These are phyloP conservation scores for human (Homo sapiens) DNA, from an alignment of 2,113 vertebrate genomes.

Conservation along the genomic window DNA sequence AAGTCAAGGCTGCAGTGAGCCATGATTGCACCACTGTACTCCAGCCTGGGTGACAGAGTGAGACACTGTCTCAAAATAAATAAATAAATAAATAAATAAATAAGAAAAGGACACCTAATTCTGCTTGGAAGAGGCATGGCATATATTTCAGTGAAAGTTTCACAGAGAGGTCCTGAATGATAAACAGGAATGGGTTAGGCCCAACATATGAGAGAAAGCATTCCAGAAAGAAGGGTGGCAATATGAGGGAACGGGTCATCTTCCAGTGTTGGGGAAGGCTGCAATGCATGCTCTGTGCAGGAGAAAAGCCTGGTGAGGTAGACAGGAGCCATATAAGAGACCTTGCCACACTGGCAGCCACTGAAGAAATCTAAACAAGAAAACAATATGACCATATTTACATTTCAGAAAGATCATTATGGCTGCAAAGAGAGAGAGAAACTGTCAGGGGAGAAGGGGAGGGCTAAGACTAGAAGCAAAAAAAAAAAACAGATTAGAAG, in stretches of 20 bases:
- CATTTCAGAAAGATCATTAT: not conserved
- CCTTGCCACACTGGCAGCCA: not conserved
- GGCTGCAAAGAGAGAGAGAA: not conserved
- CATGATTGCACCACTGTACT: too few species aligned
- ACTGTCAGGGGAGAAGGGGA: not conserved
- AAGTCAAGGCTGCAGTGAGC: too few species aligned
- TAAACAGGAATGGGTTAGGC: not conserved
- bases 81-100: too few species aligned
- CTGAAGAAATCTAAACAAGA: constrained; percentile 9
- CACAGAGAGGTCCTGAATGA: not conserved
- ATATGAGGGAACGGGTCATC: not conserved
- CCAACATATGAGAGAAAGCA: not conserved
- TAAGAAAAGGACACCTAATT: not conserved
- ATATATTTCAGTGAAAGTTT: not conserved
- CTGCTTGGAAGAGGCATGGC: not conserved
- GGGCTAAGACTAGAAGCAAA: not conserved
- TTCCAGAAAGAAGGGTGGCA: not conserved
- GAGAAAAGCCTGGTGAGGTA: not conserved
- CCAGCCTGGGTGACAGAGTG: too few species aligned
- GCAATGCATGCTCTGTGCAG: not conserved
- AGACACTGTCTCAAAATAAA: too few species aligned
- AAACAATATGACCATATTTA: constrained; percentile 24
- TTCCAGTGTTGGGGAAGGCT: not conserved
- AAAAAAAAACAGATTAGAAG: not conserved
- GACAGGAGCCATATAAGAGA: not conserved